These are phyloP conservation scores for Habrosyne pyritoides DNA, from an alignment of 2,888 invertebrate species.

Conservation along the genomic window DNA sequence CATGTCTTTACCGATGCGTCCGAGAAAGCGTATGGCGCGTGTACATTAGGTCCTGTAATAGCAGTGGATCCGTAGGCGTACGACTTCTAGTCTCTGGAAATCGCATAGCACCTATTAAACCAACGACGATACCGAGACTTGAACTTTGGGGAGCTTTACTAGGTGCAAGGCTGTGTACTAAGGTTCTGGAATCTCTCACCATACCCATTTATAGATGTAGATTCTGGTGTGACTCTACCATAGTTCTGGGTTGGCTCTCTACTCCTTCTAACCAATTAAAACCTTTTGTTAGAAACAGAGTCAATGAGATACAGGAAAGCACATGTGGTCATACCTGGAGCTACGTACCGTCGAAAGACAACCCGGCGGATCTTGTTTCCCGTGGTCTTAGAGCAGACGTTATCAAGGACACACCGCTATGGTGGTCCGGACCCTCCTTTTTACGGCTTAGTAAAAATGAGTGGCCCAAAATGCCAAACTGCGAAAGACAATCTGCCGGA, in stretches of 20 bases:
- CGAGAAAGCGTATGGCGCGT: conserved; percentile 29
- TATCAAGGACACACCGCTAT: conserved; percentile 18
- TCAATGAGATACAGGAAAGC: conserved; percentile 31
- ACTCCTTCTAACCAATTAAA: conserved; percentile 20
- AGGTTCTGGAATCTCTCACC: conserved; percentile 20
- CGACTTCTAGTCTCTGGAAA: conserved; percentile 26
- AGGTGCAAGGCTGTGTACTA: conserved; percentile 23
- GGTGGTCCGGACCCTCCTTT: conserved; percentile 31
- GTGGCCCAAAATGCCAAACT: conserved; percentile 17
- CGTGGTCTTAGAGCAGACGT: conserved; percentile 26
- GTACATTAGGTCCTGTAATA: conserved; percentile 22
- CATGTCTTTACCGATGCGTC: conserved; percentile 36
- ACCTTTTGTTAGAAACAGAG: conserved; percentile 29
- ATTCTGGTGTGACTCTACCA: conserved; percentile 34
- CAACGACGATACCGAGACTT: conserved; percentile 27
- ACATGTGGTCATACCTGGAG: conserved; percentile 22
- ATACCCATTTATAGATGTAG: conserved; percentile 6
- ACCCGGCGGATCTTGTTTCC: conserved; percentile 35
- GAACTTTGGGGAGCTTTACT: conserved; percentile 36
- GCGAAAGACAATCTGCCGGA: too few relatives aligned
- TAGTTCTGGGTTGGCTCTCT: conserved; percentile 32
- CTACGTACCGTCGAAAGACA: conserved; percentile 29
- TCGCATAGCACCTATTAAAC: conserved; percentile 26
- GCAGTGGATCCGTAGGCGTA: conserved; percentile 15
- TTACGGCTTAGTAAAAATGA: conserved; percentile 5